phyloP scores from a whole-genome alignment of 1,140 invertebrate genomes.

The Philotrypesis tridentata region DNA sequence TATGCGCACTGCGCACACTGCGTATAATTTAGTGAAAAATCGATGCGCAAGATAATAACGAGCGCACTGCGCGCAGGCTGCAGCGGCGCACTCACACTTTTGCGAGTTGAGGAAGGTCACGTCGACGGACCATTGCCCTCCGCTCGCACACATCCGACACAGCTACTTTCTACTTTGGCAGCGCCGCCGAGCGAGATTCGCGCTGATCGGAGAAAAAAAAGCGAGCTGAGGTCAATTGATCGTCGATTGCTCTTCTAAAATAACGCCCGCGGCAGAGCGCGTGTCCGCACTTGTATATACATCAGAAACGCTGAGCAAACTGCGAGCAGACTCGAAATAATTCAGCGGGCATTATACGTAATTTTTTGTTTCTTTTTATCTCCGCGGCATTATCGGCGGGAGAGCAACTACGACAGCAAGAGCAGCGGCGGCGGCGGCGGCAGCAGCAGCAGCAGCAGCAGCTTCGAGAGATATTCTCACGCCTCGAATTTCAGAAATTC shows the following conservation, averaged over 20 bases:
- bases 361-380: background rate
- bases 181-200: too few relatives aligned
- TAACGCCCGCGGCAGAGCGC: too few relatives aligned
- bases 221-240: slow-evolving; percentile 22
- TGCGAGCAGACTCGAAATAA: background rate
- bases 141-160: background rate
- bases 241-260: background rate
- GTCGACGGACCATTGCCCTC: slow-evolving; percentile 13
- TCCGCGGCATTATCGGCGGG: slow-evolving; percentile 38
- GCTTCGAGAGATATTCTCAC: slow-evolving; percentile 55
- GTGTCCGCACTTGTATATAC: too few relatives aligned
- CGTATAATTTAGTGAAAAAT: too few relatives aligned
- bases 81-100: slow-evolving; percentile 21
- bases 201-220: too few relatives aligned
- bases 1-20: too few relatives aligned
- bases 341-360: background rate
- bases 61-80: background rate
- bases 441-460: slow-evolving; percentile 14
- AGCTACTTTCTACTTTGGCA: background rate
- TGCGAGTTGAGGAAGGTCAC: slow-evolving; percentile 44
- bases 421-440: slow-evolving; percentile 35
- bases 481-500: slow-evolving; percentile 58
- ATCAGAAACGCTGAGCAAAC: too few relatives aligned
- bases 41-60: background rate
- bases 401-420: too few relatives aligned